Evolutionary conservation across 2,113 vertebrate species (phyloP), one percentile per base, ranked within the genome.

Genomic region (Leptosomus discolor): DNA sequence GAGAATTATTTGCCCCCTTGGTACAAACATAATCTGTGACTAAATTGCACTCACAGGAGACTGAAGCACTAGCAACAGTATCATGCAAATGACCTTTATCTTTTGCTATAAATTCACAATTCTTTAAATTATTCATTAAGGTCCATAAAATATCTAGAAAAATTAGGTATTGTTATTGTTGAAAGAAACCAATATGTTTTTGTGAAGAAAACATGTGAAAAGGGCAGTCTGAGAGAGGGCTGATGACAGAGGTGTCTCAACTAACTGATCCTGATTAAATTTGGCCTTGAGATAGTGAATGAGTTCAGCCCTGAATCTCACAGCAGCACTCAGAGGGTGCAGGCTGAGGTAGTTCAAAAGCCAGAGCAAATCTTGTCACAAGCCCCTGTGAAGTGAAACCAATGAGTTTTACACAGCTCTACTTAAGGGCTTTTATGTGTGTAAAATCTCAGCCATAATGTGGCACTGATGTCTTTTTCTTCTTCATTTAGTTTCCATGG

Each of bases 341-440:
- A 41, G 63, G 11, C 60, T 21, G 64, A 30, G 2, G 15, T 41
- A 68, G 53, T 92, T 70, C 86, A 48, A 88, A 46, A 94, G 73
- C 70, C 82, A 8, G 56, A 93, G 75, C 78, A 37, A 93, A 95
- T 90, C 82, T 73, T 45, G 36, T 73, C 86, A 27, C 63, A 37
- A 89, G 50, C 64, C 75, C 69, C 82, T 39, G 48, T 48, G 69
- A 88, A 96, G 93, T 92, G 95, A 94, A 71, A 94, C 93, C 90
- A 85, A 96, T 95, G 96, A 20, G 88, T 64, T 95, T 95, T 48
- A 36, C 85, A 95, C 90, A 91, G 87, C 84, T 51, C 60, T 8
- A 9, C 90, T 78, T 18, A 39, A n/a, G 84, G 91, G 83, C 83
- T 91, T 93, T 91, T 70, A 85, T 46, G 85, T 45, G 87, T 79